Evolutionary conservation across 2,888 invertebrate genomes (phyloP).

Genomic region (Pterobdella sp.): DNA sequence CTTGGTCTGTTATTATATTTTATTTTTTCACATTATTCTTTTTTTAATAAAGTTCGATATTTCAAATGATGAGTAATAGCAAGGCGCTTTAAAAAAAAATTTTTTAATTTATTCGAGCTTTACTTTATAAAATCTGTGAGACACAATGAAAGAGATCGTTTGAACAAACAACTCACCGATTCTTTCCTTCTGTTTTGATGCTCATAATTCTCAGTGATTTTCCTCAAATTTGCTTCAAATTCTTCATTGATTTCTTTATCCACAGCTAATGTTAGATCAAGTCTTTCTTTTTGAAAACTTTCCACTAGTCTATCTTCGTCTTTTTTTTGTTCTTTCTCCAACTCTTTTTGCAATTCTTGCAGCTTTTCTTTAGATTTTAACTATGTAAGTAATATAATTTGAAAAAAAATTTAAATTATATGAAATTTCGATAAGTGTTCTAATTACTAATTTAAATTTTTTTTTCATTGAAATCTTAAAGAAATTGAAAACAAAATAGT

Average conservation of each 20-base stretch:
- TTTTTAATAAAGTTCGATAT: no score
- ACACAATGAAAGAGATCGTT: neutral
- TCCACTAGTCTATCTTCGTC: conserved; percentile 48
- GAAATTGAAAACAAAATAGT: conserved; percentile 9
- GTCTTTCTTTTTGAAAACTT: conserved; percentile 43
- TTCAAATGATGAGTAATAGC: no score
- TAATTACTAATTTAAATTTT: neutral
- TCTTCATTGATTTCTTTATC: conserved; percentile 75
- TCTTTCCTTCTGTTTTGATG: conserved; percentile 12
- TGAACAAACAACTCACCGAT: conserved; percentile 5
- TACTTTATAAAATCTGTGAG: neutral
- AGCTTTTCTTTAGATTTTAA: conserved; percentile 41
- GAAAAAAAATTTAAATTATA: neutral
- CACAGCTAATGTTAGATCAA: conserved; percentile 75
- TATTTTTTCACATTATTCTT: neutral
- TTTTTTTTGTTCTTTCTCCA: conserved; percentile 45
- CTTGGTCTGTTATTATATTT: neutral
- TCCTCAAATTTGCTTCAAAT: conserved; percentile 48
- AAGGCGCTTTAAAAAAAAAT: no score
- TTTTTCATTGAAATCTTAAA: neutral
- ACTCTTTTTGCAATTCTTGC: conserved; percentile 46
- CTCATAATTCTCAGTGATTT: conserved; percentile 47
- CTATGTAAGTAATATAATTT: neutral
- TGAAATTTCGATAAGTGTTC: neutral
- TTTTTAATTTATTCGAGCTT: neutral